phyloP scores from a whole-genome alignment of 2,113 vertebrate species.

The Astatotilapia flaviijosephi region DNA sequence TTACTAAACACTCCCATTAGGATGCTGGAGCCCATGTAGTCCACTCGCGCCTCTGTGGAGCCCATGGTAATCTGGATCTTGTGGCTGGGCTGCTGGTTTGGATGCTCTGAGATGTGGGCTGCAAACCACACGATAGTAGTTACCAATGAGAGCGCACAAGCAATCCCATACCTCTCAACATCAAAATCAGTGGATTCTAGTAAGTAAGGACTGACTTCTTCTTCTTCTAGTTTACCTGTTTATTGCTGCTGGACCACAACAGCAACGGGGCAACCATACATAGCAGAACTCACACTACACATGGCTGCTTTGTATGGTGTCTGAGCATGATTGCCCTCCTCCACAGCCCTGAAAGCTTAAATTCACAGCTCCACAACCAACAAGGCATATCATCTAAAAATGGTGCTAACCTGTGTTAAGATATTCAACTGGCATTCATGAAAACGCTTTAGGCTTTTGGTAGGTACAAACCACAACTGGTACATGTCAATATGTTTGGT shows the following conservation, averaged over 20 bases:
- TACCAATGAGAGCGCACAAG: background rate
- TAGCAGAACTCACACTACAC: background rate
- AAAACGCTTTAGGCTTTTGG: background rate
- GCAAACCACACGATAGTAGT: background rate
- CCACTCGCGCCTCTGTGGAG: slow-evolving; percentile 96
- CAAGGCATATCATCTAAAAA: background rate
- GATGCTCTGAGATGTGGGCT: slow-evolving; percentile 98
- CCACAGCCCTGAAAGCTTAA: background rate
- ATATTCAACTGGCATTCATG: background rate
- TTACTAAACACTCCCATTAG: slow-evolving; percentile 99
- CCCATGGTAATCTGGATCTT: slow-evolving; percentile 99
- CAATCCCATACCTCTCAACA: background rate
- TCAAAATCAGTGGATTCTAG: background rate
- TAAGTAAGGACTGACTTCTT: background rate
- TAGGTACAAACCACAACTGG: background rate
- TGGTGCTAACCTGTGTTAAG: fast-evolving
- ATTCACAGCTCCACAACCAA: background rate
- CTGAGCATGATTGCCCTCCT: background rate
- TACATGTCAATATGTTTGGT: background rate
- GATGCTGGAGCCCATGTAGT: slow-evolving; percentile 99
- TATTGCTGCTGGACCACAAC: background rate
- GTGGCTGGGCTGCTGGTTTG: slow-evolving; percentile 94
- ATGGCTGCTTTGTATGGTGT: fast-evolving
- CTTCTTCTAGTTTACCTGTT: background rate
- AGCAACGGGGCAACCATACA: background rate